Percentiles rank a stretch among this genome's conserved stretches.
phyloP scores from a whole-genome alignment of 2,113 vertebrate genomes.

The Thinocorus orbignyianus region DNA sequence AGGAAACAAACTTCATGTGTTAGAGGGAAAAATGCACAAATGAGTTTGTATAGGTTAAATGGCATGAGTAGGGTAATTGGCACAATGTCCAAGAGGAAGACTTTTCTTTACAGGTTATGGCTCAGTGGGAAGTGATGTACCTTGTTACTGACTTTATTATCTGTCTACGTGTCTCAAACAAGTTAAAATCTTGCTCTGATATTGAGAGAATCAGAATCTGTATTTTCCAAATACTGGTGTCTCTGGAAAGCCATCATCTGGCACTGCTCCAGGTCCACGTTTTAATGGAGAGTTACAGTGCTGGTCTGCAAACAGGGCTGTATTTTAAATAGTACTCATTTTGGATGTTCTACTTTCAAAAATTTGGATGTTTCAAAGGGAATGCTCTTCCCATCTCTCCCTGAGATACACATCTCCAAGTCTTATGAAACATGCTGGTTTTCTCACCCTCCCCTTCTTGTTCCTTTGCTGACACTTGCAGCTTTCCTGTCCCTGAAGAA shows the following conservation, averaged over 20 bases:
- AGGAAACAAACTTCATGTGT: background rate
- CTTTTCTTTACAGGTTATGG: background rate
- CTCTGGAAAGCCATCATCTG: background rate
- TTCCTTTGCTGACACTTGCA: background rate
- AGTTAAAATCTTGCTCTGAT: background rate
- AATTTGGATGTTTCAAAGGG: background rate
- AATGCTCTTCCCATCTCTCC: background rate
- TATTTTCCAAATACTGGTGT: background rate
- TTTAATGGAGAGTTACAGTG: background rate
- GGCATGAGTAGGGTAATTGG: background rate
- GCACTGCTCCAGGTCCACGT: background rate
- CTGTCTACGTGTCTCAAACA: background rate
- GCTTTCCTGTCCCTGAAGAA: background rate
- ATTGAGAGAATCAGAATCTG: background rate
- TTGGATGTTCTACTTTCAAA: background rate
- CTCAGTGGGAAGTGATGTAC: background rate
- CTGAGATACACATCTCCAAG: background rate
- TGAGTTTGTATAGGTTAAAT: background rate
- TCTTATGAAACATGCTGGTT: background rate
- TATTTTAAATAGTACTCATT: background rate
- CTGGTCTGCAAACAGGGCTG: no score
- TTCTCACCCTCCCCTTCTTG: background rate
- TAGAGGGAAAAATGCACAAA: background rate
- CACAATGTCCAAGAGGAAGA: background rate
- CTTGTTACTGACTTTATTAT: background rate